These are phyloP conservation scores for Rhagium mordax DNA, from an alignment of 2,888 invertebrate genomes.

Conservation along the genomic window DNA sequence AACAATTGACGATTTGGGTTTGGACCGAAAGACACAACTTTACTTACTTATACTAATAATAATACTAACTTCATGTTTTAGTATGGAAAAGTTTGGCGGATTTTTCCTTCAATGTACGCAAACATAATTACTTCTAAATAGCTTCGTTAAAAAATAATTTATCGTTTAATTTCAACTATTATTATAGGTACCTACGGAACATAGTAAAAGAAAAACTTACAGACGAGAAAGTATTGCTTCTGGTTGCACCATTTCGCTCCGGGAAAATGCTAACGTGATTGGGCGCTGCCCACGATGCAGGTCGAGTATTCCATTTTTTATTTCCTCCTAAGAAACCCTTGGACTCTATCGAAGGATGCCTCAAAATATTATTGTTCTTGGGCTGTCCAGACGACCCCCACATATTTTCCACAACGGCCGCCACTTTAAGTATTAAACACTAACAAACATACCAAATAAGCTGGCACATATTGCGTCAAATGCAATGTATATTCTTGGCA, in stretches of 20 bases:
- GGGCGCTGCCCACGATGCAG: slow-evolving; percentile 66
- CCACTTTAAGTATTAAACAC: slow-evolving; percentile 22
- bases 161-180: too few relatives aligned
- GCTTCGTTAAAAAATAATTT: background rate
- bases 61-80: too few relatives aligned
- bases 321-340: slow-evolving; percentile 61
- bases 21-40: too few relatives aligned
- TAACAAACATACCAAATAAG: background rate
- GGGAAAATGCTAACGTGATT: slow-evolving; percentile 52
- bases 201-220: slow-evolving; percentile 56
- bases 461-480: background rate
- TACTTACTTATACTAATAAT: too few relatives aligned
- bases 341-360: slow-evolving; percentile 29
- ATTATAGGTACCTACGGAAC: too few relatives aligned
- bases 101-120: too few relatives aligned
- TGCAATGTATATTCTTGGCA: background rate
- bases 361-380: slow-evolving; percentile 50
- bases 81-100: too few relatives aligned
- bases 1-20: too few relatives aligned
- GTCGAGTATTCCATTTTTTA: slow-evolving; percentile 62
- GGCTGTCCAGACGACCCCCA: slow-evolving; percentile 55
- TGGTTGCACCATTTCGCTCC: slow-evolving; percentile 32
- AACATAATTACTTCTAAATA: too few relatives aligned
- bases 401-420: slow-evolving; percentile 34
- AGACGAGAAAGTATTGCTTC: slow-evolving; percentile 50